Percentiles rank a stretch among this genome's conserved stretches.
phyloP scores from a whole-genome alignment of 2,113 vertebrate species.

The chimpanzee (Pan troglodytes) region DNA sequence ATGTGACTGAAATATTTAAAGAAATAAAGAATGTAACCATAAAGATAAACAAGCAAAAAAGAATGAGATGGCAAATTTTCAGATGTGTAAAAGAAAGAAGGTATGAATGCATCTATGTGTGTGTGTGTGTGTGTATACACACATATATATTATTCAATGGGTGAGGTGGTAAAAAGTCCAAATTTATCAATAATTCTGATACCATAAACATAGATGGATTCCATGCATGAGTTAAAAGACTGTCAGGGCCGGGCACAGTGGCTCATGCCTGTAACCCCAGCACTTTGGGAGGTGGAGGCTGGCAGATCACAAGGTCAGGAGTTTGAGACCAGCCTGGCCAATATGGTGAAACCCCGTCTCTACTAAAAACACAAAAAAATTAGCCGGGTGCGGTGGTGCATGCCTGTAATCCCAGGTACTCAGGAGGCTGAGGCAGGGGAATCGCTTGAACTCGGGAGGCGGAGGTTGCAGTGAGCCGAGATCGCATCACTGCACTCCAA shows the following conservation, averaged over 20 bases:
- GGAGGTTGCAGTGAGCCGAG: neutral
- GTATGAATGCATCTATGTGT: fast-evolving
- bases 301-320: too few relatives aligned
- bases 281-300: too few relatives aligned
- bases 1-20: neutral
- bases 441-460: neutral
- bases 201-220: neutral
- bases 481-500: neutral
- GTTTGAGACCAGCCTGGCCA: too few relatives aligned
- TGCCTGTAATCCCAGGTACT: neutral
- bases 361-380: too few relatives aligned
- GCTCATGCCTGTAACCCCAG: too few relatives aligned
- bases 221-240: neutral
- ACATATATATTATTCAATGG: neutral
- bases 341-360: too few relatives aligned
- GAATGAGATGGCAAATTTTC: neutral
- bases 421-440: neutral
- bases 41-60: neutral
- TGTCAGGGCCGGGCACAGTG: neutral
- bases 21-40: neutral
- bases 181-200: neutral
- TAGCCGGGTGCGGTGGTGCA: too few relatives aligned
- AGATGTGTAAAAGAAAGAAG: neutral
- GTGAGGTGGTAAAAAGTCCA: neutral
- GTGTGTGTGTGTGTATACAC: too few relatives aligned